Conservation (phyloP, 1,140 invertebrate species). For the Drosophila sturtevanti region DNA sequence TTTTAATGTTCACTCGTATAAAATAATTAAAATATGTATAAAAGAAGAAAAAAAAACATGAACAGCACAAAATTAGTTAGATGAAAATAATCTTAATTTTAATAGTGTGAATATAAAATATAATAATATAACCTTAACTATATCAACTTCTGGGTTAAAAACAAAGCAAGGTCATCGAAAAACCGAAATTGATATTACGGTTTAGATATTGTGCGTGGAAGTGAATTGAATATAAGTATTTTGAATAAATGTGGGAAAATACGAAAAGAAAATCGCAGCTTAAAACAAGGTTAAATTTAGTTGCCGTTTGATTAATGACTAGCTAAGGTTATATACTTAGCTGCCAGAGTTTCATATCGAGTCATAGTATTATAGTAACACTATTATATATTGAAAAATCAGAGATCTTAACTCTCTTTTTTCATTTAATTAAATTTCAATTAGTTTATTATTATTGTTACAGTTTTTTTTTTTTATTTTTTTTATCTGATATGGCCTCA, state of each 20-base stretch:
- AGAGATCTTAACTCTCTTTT: not conserved
- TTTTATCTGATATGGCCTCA: conserved; percentile 38
- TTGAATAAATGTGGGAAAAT: conserved; percentile 12
- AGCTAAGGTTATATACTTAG: not conserved
- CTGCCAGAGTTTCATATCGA: not conserved
- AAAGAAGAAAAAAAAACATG: too few relatives aligned
- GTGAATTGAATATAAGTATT: not conserved
- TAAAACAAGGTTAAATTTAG: not conserved
- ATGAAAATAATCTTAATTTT: conserved; percentile 49
- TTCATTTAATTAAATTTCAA: not conserved
- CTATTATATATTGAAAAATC: not conserved
- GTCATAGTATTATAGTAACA: not conserved
- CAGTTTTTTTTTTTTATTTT: not conserved
- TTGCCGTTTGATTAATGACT: conserved; percentile 9
- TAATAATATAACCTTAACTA: conserved; percentile 24
- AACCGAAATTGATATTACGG: conserved; percentile 6
- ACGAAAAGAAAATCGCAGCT: not conserved
- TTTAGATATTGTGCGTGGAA: conserved; percentile 1
- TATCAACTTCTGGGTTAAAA: conserved; percentile 40
- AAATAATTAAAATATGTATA: conserved; percentile 45
- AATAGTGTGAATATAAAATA: conserved; percentile 46
- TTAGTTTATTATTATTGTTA: not conserved
- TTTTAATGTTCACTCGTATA: conserved; percentile 42
- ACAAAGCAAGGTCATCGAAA: conserved; percentile 68
- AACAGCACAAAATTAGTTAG: conserved; percentile 36